A percentile compares a stretch with the other conserved stretches of the same genome.
These are phyloP conservation scores for Chionomys nivalis DNA, from an alignment of 2,113 vertebrate genomes.

Conservation along the genomic window DNA sequence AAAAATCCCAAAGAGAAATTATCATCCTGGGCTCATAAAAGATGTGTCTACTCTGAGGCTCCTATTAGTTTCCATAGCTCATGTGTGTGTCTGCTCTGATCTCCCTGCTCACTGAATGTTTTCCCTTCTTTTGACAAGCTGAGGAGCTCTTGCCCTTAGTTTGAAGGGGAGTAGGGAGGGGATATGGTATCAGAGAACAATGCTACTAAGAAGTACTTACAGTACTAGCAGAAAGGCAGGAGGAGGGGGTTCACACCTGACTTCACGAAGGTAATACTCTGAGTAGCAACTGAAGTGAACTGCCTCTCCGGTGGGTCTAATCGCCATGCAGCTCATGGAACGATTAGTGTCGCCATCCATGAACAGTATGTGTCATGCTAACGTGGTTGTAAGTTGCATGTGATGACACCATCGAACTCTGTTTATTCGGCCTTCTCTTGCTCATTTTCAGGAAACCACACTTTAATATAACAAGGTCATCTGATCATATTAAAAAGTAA, in stretches of 20 bases:
- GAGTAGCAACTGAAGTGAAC: not conserved
- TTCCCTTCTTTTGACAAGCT: not conserved
- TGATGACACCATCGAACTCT: conserved; percentile 47
- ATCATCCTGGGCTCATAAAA: not conserved
- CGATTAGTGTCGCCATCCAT: not conserved
- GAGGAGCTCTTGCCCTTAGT: not conserved
- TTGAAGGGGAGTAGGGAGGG: not conserved
- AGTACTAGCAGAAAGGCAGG: not conserved
- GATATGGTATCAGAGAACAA: not conserved
- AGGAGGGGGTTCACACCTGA: not conserved
- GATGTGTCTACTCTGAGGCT: not conserved
- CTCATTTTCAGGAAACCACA: not conserved
- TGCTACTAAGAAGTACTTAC: not conserved
- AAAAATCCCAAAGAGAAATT: not conserved
- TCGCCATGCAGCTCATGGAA: not conserved
- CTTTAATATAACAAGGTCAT: conserved; percentile 43
- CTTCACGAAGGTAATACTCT: not conserved
- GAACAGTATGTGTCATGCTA: not conserved
- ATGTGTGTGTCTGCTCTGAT: not conserved
- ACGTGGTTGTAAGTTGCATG: not conserved
- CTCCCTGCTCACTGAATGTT: not conserved
- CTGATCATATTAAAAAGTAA: conserved; percentile 49
- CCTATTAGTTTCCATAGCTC: not conserved
- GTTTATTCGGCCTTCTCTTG: conserved; percentile 61
- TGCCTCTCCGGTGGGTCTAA: not conserved